Evolutionary conservation across 2,797 vertebrate genomes (phyloP).

Genomic region (Hypotaenidia okinawae): DNA sequence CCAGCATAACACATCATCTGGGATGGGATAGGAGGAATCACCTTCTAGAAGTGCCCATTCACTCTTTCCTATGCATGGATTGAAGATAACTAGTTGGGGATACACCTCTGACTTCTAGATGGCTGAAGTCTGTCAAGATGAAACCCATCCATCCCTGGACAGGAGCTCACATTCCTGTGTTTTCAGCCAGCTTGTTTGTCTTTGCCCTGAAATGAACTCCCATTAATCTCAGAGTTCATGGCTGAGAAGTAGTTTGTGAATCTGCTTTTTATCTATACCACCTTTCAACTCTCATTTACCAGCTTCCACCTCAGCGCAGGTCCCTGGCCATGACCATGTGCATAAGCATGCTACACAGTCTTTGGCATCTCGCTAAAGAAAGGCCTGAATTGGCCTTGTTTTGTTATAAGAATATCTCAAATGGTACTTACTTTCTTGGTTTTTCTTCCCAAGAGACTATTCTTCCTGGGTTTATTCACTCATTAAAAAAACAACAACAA

Average conservation of each 20-base stretch:
- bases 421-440: background rate
- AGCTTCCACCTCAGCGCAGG: background rate
- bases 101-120: constrained; percentile 19
- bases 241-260: constrained; percentile 31
- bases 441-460: background rate
- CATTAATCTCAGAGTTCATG: constrained; percentile 35
- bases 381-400: background rate
- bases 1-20: background rate
- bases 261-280: constrained; percentile 57
- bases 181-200: constrained; percentile 48
- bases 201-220: constrained; percentile 57
- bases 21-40: background rate
- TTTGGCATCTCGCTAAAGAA: background rate
- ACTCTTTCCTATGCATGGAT: background rate
- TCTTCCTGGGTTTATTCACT: background rate
- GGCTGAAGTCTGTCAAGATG: constrained; percentile 10
- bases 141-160: constrained; percentile 52
- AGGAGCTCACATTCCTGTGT: constrained; percentile 25
- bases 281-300: constrained; percentile 17
- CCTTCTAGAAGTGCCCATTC: background rate
- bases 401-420: background rate
- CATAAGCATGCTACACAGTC: background rate
- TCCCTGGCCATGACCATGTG: background rate
- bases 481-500: background rate
- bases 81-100: background rate